A percentile compares a stretch with the other conserved stretches of the same genome.
Conservation (phyloP, 1,140 invertebrate species). For the Neotoxoptera formosana region DNA sequence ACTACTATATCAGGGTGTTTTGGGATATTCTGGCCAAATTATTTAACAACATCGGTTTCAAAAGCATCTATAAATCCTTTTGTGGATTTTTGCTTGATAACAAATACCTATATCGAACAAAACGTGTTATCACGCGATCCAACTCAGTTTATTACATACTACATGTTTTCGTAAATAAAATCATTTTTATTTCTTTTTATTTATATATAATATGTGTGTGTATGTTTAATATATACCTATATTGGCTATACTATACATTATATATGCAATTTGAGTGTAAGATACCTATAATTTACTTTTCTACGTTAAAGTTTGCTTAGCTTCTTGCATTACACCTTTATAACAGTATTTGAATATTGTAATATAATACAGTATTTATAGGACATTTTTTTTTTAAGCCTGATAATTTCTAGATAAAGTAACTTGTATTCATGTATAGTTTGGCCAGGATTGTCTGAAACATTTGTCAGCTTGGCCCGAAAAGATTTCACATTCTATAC, state of each 20-base stretch:
- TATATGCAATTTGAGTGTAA: background rate
- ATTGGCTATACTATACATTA: background rate
- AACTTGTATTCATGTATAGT: background rate
- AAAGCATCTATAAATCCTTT: background rate
- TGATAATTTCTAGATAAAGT: background rate
- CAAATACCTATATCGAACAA: background rate
- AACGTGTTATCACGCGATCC: background rate
- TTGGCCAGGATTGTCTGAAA: slow-evolving; percentile 26
- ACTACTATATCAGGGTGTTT: slow-evolving; percentile 39
- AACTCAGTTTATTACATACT: background rate
- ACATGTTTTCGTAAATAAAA: background rate
- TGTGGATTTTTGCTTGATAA: background rate
- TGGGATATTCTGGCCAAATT: slow-evolving; percentile 39
- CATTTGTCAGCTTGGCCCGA: slow-evolving; percentile 37
- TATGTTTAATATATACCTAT: slow-evolving; percentile 13
- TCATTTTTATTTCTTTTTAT: background rate
- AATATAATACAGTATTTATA: background rate
- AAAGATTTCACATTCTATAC: background rate
- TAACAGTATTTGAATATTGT: background rate
- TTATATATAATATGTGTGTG: background rate
- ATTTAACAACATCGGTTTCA: background rate
- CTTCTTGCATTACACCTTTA: background rate
- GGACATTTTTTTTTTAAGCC: background rate
- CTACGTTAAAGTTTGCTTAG: background rate
- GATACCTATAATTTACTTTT: background rate